These are phyloP conservation scores for Ceriagrion tenellum DNA, from an alignment of 2,888 invertebrate genomes.

Conservation along the genomic window DNA sequence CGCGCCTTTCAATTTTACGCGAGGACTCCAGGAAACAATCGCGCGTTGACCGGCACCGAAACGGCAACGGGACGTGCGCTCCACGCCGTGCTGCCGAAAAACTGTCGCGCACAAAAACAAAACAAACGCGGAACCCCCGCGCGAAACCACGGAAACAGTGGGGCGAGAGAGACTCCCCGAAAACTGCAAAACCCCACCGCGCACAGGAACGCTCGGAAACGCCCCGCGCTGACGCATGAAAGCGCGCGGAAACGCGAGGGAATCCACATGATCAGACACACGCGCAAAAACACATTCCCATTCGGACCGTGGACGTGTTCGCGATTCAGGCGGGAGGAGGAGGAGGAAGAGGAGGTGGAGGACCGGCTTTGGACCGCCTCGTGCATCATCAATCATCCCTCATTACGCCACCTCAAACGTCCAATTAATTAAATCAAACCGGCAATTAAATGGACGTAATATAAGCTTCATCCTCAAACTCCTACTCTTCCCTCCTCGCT, in stretches of 20 bases:
- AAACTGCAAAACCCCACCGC: neutral
- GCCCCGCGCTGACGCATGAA: neutral
- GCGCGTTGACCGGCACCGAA: neutral
- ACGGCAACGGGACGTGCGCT: neutral
- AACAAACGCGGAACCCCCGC: neutral
- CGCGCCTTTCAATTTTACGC: neutral
- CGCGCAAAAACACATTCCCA: neutral
- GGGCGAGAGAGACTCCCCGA: neutral
- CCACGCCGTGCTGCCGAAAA: too few relatives aligned
- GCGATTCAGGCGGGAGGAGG: neutral
- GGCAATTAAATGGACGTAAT: conserved; percentile 61
- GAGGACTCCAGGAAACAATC: neutral
- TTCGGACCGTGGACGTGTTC: neutral
- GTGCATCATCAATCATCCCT: conserved; percentile 64
- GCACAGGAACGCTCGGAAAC: neutral
- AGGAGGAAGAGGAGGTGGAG: neutral
- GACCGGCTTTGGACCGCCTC: conserved; percentile 57
- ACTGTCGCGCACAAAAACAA: neutral
- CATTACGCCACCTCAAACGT: conserved; percentile 65
- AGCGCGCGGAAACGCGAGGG: neutral
- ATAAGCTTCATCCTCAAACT: conserved; percentile 4
- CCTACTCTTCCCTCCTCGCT: neutral
- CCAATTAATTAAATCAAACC: conserved; percentile 66
- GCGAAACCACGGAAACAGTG: too few relatives aligned
- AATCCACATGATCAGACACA: neutral